Base-by-base conservation (phyloP, 1,140 invertebrate genomes). In the Eupeodes corollae region DNA sequence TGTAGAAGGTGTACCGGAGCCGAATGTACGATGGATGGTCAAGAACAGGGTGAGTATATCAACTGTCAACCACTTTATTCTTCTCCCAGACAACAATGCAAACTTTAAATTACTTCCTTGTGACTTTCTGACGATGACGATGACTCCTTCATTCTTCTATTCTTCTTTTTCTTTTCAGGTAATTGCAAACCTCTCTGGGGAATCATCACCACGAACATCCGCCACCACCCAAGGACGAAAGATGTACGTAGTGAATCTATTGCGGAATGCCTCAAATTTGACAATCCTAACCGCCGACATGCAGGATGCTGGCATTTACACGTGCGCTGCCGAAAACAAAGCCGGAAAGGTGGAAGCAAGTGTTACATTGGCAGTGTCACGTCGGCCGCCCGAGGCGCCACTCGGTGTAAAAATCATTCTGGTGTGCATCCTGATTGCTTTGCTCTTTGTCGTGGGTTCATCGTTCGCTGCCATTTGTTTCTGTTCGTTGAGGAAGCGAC, bases 311-410 rank as follows among this genome's bases (percentile, higher is more conserved):
- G 84, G 84, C 21, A 70, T 77, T 13, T 88, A 86, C 61, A 77
- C 75, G 9, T 89, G 86, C 58, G 73, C 75, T 16, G 84, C 84
- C 1, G 82, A 85, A 61, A 89, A 87, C 61, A 77, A 80, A 65
- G 86, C 85, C 9, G 85, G 85, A 0, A 76, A 75, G 54, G 79
- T 77, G 1, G 78, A 84, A 63, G 78, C 79, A 31, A 79, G 78
- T 54, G 78, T 88, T 16, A 83, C 77, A 35, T 69, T 88, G 48
- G 72, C 75, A 2, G 77, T 88, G 32, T 75, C 78, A 14, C 73
- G 76, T 14, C 63, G 59, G 1, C 61, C 67, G 11, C 56, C 68
- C 11, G 63, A 74, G 50, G 67, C 58, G 6, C 59, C 69, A 10
- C 56, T 78, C 45, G 75, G 76, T 49, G 72, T 74, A 14, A 74